Base-by-base conservation (phyloP, 2,888 invertebrate species). In the Agriotes lineatus region DNA sequence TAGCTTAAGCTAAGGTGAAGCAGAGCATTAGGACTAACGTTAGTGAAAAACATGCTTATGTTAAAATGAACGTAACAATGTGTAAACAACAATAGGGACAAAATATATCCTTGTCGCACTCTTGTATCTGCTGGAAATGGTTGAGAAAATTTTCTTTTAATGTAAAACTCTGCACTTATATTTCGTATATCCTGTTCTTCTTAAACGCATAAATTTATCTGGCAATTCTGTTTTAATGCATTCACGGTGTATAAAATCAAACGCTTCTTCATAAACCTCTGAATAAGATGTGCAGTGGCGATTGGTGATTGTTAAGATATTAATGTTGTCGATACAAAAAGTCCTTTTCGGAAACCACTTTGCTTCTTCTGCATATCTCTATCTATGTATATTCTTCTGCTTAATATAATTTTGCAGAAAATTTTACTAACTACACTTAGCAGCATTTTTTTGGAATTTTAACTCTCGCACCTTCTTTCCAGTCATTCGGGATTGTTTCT, bases 201-300 rank as follows among this genome's bases (percentile, higher is more conserved):
- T 44, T 7, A 18, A 12, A 9, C 44, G n/a, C 16, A 44, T 16
- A 14, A 44, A 14, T 44, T 44, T 44, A 19, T 44, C 14, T 44
- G 44, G 44, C 44, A 44, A 5, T 44, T 10, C 44, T 44, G 12
- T 19, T 44, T 44, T 44, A 44, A 44, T 44, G 18, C 18, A 44
- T 44, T 44, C n/a, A 3, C 18, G 19, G 44, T 44, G 5, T 44
- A 44, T 44, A 9, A 18, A 44, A 14, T 44, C 19, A 10, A 44
- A 44, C 16, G 3, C 25, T 25, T 25, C 7, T 25, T 25, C 25
- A 25, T 25, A 25, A n/a, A 25, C 7, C 10, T 37, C 5, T 37
- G n/a, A 37, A 37, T 37, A 7, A 37, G 37, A 37, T 37, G 37
- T 37, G 37, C 2, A 37, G 37, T n/a, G 37, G 42, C 9, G 42